These are phyloP conservation scores for Drepana arcuata DNA, from an alignment of 1,140 invertebrate genomes.

Conservation along the genomic window DNA sequence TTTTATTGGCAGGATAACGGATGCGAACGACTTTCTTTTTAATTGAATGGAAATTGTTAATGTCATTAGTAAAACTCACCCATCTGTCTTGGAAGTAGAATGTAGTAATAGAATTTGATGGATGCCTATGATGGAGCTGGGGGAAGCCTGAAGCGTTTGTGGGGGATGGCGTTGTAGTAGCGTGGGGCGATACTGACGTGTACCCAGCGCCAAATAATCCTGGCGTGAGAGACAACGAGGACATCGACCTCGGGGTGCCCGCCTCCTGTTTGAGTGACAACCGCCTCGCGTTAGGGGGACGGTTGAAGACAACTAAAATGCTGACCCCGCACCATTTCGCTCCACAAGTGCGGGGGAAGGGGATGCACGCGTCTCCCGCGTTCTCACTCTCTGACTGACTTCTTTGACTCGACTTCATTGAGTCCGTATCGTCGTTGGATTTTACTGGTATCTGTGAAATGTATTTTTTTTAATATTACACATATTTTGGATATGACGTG, in stretches of 20 bases:
- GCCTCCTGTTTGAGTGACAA: conserved; percentile 78
- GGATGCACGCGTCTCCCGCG: conserved; percentile 85
- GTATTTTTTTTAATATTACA: no score
- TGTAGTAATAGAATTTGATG: conserved; percentile 74
- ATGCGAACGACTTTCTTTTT: no score
- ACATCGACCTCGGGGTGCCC: conserved; percentile 77
- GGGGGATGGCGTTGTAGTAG: conserved; percentile 67
- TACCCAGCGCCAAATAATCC: conserved; percentile 46
- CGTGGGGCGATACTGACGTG: conserved; percentile 65
- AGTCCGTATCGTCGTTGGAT: conserved; percentile 57
- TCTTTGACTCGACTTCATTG: conserved; percentile 60
- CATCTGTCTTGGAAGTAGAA: conserved; percentile 88
- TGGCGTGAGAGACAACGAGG: conserved; percentile 55
- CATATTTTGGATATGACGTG: no score
- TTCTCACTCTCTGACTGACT: conserved; percentile 61
- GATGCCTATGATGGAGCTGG: conserved; percentile 53
- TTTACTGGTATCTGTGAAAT: conserved; percentile 69
- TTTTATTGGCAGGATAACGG: no score
- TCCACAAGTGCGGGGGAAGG: conserved; percentile 94
- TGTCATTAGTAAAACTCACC: conserved; percentile 26
- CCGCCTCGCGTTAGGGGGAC: conserved; percentile 82
- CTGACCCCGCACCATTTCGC: conserved; percentile 93
- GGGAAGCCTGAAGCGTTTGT: conserved; percentile 60
- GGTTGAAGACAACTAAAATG: conserved; percentile 87
- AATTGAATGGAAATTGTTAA: no score